Base-by-base conservation (phyloP, 2,888 invertebrate genomes). In the Seira musarum region DNA sequence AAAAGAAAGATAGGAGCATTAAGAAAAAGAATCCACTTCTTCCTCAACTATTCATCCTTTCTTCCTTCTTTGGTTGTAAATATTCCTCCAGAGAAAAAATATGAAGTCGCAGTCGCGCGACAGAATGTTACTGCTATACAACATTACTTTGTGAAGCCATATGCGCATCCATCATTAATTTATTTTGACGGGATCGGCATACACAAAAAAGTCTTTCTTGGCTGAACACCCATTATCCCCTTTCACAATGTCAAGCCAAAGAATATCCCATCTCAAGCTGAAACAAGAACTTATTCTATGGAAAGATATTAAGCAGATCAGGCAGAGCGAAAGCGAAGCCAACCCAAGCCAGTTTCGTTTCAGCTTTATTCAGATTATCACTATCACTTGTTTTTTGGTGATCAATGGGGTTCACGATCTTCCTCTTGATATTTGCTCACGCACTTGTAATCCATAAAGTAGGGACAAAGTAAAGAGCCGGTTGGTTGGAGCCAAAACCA, bases 111-210 rank as follows among this genome's bases (percentile, higher is more conserved):
- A 13, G 40, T 40, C 40, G 40, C 40, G 40, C 40, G 40, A 40
- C 40, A 40, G 40, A 40, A 40, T 40, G 40, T 40, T 40, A 40
- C 40, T 13, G 40, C 40, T 40, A 13, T 40, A 40, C 40, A 5
- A 40, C 13, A 40, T 40, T 40, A 40, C 13, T 64, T 79, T 78
- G 24, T 64, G 60, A 67, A 79, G 68, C 79, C 72, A 79, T 79
- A 67, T 79, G 79, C 72, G 79, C 79, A 79, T 79, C 68, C 64
- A 79, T 79, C 79, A 79, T 79, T 79, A 79, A 79, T 79, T 79
- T 79, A 78, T 79, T 79, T 79, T 79, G 78, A 79, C 68, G 79
- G 68, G 35, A 40, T 67, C 75, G 75, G 75, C 75, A 75, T 67
- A 24, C 75, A 67, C 68, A 67, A 65, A 49, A 21, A 73, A 10